Conservation (phyloP, 2,888 invertebrate genomes). For the Synergus gifuensis region DNA sequence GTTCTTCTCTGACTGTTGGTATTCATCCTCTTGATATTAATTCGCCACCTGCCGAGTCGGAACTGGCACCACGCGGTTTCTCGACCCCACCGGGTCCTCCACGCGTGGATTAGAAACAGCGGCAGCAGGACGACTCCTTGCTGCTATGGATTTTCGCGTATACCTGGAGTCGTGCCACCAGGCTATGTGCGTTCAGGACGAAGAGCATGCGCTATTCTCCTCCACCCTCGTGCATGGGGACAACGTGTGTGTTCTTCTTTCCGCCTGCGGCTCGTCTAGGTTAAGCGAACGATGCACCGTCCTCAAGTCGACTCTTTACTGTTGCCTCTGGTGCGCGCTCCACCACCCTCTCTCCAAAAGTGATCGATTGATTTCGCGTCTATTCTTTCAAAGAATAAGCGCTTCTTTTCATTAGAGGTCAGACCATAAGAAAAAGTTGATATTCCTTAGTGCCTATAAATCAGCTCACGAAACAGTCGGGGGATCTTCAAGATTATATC, state of each 20-base stretch:
- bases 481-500: neutral
- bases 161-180: conserved; percentile 57
- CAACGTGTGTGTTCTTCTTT: conserved; percentile 33
- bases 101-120: conserved; percentile 7
- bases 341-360: neutral
- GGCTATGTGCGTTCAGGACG: conserved; percentile 55
- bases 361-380: conserved; percentile 18
- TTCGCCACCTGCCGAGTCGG: conserved; percentile 37
- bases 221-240: conserved; percentile 30
- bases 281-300: neutral
- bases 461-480: conserved; percentile 19
- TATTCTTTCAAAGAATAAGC: conserved; percentile 9
- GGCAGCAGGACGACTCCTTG: conserved; percentile 33
- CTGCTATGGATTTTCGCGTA: conserved; percentile 64
- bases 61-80: conserved; percentile 41
- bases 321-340: neutral
- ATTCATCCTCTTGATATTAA: conserved; percentile 13
- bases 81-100: conserved; percentile 23
- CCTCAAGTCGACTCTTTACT: neutral
- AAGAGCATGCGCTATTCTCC: conserved; percentile 67
- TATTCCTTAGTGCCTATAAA: conserved; percentile 21
- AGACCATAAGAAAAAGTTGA: conserved; percentile 12
- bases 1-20: neutral
- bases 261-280: conserved; percentile 25
- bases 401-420: neutral